Percentiles rank a stretch among this genome's conserved stretches.
phyloP scores from a whole-genome alignment of 2,888 invertebrate genomes.

The Trachelus stipa region DNA sequence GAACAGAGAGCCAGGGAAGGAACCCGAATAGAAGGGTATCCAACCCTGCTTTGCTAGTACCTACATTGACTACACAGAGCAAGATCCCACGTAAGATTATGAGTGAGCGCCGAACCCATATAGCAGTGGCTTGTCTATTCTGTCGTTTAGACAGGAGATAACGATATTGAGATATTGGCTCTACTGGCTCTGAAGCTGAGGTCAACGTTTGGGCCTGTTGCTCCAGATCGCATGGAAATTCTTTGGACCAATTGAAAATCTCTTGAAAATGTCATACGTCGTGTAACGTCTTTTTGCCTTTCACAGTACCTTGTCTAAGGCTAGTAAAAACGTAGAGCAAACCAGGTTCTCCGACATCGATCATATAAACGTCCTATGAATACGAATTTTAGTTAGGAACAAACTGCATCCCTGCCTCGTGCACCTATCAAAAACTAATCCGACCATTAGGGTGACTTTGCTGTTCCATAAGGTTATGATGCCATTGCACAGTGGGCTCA shows the following conservation, averaged over 20 bases:
- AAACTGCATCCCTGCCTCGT: slow-evolving; percentile 24
- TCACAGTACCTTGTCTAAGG: not conserved
- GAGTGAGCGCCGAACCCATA: slow-evolving; percentile 39
- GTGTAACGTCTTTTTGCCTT: not conserved
- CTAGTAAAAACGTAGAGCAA: not conserved
- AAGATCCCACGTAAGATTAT: slow-evolving; percentile 43
- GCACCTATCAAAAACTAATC: slow-evolving; percentile 56
- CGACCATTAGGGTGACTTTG: slow-evolving; percentile 63
- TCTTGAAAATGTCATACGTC: not conserved
- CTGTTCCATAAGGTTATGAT: slow-evolving; percentile 42
- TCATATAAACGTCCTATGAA: slow-evolving; percentile 37
- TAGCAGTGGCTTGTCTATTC: slow-evolving; percentile 40
- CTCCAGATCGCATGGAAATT: slow-evolving; percentile 34
- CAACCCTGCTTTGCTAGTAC: slow-evolving; percentile 23
- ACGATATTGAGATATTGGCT: slow-evolving; percentile 54
- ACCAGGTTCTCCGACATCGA: slow-evolving; percentile 10
- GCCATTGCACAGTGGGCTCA: slow-evolving; percentile 31
- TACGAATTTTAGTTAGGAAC: slow-evolving; percentile 34
- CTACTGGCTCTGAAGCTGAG: slow-evolving; percentile 21
- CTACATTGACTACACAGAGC: slow-evolving; percentile 34
- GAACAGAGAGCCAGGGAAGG: slow-evolving; percentile 13
- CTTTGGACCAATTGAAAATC: slow-evolving; percentile 21
- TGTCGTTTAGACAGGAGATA: slow-evolving; percentile 48
- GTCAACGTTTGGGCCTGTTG: slow-evolving; percentile 46
- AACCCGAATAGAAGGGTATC: slow-evolving; percentile 22